Evolutionary conservation across 2,113 vertebrate genomes (phyloP).

Genomic region (Catharus bicknelli): DNA sequence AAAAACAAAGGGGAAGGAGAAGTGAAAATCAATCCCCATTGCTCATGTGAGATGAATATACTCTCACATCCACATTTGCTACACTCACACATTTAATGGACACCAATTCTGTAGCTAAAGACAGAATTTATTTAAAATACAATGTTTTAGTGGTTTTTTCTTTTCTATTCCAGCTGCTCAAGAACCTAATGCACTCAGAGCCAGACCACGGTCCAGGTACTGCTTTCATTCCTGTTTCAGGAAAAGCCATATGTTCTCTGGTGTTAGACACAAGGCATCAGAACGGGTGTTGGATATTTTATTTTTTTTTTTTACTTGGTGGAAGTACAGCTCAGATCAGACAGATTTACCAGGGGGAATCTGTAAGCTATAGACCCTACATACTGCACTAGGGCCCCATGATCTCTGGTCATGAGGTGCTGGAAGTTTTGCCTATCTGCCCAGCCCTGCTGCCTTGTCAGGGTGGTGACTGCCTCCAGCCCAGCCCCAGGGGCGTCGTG

Average conservation of each 20-base stretch:
- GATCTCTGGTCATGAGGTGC: neutral
- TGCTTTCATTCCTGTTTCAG: slow-evolving; percentile 51
- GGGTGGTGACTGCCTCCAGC: neutral
- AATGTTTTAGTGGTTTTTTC: neutral
- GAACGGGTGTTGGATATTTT: neutral
- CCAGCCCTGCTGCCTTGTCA: neutral
- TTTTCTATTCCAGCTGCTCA: slow-evolving; percentile 75
- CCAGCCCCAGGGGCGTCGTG: fast-evolving
- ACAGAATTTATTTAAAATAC: neutral
- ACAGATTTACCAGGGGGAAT: neutral
- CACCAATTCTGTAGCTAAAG: neutral
- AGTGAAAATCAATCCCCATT: neutral
- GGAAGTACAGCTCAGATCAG: neutral
- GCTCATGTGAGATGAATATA: neutral
- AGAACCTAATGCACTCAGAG: slow-evolving; percentile 74
- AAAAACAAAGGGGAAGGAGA: slow-evolving; percentile 11
- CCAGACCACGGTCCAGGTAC: slow-evolving; percentile 84
- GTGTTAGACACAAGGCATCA: neutral
- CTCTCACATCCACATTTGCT: slow-evolving; percentile 3
- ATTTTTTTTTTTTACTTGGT: neutral
- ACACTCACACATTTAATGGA: neutral
- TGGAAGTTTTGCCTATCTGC: neutral
- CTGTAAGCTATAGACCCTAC: neutral
- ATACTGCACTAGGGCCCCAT: neutral
- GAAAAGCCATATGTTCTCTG: neutral